Base-by-base conservation (phyloP, 2,888 invertebrate species). In the Drosophila buzzatii region DNA sequence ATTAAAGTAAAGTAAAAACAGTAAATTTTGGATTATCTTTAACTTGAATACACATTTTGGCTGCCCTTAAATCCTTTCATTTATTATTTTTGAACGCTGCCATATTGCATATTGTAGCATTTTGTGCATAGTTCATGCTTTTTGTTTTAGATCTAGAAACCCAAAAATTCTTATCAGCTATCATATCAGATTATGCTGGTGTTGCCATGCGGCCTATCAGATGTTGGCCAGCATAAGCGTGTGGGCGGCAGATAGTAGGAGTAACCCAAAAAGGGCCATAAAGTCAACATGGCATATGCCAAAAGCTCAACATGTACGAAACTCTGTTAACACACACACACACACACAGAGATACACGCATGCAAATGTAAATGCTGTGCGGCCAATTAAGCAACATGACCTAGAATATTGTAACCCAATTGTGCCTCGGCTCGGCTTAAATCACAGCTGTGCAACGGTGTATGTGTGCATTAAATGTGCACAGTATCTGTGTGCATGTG, bases 321-420 rank as follows among this genome's bases (percentile, higher is more conserved):
- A 55, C 14, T 62, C 37, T 52, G 58, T 55, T 53, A 64, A 56
- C 52, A 63, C 41, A 53, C 44, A 55, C 12, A 20, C 7, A 52
- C 5, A 44, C 10, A 56, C 16, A 18, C 5, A 53, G 5, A 37
- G 20, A n/a, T 31, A 37, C 12, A 55, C 9, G 33, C 20, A 18
- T 23, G 45, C 3, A 44, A 6, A 57, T 70, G 61, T 42, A 41
- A 23, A 58, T 66, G 70, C 33, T 74, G 68, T 73, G 71, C 49
- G 49, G 71, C 69, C 83, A 86, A 86, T 87, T 87, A 85, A 79
- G 67, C 63, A 79, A 79, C 73, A 68, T 85, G 85, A 87, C 85
- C 87, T 82, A 85, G 76, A 85, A 82, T 73, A 76, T 71, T 62
- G 64, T 69, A 76, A 67, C 79, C 79, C 76, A 72, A 76, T 72